phyloP scores from a whole-genome alignment of 2,888 invertebrate species.

The Mythimna vitellina region DNA sequence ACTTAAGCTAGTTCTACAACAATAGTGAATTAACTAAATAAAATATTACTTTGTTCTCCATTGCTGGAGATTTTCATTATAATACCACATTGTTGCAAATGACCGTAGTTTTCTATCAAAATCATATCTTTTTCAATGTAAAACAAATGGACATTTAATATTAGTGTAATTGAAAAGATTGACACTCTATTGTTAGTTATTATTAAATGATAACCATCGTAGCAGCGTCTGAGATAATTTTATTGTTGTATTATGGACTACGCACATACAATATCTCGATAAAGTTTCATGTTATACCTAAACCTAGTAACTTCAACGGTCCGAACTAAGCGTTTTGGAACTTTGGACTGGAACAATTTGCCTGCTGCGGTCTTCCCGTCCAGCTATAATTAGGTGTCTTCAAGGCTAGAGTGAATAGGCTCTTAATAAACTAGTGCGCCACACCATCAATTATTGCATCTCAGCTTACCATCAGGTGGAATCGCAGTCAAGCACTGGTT shows the following conservation, averaged over 20 bases:
- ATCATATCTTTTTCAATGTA: constrained; percentile 22
- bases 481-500: too few relatives aligned
- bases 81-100: constrained; percentile 1
- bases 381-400: too few relatives aligned
- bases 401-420: too few relatives aligned
- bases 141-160: constrained; percentile 13
- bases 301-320: too few relatives aligned
- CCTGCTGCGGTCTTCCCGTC: too few relatives aligned
- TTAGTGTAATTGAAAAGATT: constrained; percentile 26
- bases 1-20: background rate
- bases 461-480: too few relatives aligned
- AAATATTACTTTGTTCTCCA: constrained; percentile 4
- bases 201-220: constrained; percentile 37
- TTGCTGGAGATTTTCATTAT: background rate
- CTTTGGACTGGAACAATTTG: too few relatives aligned
- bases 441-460: too few relatives aligned
- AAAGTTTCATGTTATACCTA: too few relatives aligned
- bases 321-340: too few relatives aligned
- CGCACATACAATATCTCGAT: too few relatives aligned
- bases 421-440: too few relatives aligned
- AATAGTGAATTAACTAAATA: constrained; percentile 5
- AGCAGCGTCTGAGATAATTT: background rate
- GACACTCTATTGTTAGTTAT: constrained; percentile 7
- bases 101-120: constrained; percentile 31
- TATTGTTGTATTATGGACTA: background rate